phyloP scores from a whole-genome alignment of 2,888 invertebrate genomes.

The Cantharis lateralis region DNA sequence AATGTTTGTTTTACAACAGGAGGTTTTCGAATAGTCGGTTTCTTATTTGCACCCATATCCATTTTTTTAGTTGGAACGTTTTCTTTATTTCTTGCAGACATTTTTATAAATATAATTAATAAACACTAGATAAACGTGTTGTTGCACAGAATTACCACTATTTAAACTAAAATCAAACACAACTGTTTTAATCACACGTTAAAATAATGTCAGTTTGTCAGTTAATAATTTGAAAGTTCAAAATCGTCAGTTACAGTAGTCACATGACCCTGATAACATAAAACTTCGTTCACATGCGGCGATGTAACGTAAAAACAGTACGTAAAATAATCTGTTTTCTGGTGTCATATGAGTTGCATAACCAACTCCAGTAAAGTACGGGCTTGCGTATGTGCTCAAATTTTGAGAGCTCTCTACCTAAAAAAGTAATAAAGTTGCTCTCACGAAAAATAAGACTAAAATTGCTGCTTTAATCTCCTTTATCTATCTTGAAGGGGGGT shows the following conservation, averaged over 20 bases:
- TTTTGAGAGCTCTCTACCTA: too few relatives aligned
- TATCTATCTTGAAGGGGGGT: too few relatives aligned
- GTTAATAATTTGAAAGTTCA: not conserved
- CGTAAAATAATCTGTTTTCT: too few relatives aligned
- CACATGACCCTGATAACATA: not conserved
- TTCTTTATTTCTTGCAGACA: not conserved
- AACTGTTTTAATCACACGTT: not conserved
- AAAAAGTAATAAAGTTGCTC: too few relatives aligned
- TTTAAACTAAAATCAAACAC: not conserved
- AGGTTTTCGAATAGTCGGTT: conserved; percentile 34
- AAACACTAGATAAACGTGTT: not conserved
- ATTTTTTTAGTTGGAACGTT: not conserved
- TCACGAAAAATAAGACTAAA: too few relatives aligned
- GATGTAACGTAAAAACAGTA: too few relatives aligned
- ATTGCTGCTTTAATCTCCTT: too few relatives aligned
- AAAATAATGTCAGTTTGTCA: not conserved
- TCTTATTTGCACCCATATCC: conserved; percentile 3
- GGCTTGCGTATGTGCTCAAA: too few relatives aligned
- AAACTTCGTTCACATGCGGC: too few relatives aligned
- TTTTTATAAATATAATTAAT: not conserved
- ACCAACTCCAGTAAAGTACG: too few relatives aligned
- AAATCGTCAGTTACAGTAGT: not conserved
- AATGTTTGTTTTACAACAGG: conserved; percentile 45
- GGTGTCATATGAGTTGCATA: too few relatives aligned
- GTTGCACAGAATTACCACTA: not conserved